Base-by-base conservation (phyloP, 2,113 vertebrate genomes). In the Amazona vittata region DNA sequence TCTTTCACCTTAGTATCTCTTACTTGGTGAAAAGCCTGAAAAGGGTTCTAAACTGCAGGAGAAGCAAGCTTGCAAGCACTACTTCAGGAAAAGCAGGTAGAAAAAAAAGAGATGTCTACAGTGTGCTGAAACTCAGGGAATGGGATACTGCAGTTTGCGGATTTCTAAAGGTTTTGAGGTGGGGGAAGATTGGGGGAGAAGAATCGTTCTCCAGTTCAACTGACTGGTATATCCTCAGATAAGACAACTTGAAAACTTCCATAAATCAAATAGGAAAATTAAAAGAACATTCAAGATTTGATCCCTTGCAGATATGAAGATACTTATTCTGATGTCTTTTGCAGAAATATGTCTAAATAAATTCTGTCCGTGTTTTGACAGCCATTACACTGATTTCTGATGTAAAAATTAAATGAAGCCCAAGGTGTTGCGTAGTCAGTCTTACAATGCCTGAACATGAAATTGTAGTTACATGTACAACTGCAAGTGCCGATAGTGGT, bases 401-500 rank as follows among this genome's bases (percentile, higher is more conserved):
- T 15, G 21, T 12, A 17, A 75, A 67, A 86, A 15, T n/a, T 10
- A 43, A 81, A 65, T 35, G 41, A 55, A 91, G 33, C 12, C 62
- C 53, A 71, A 44, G 19, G 26, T 64, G 26, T 29, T 76, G 35
- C 33, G 50, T 8, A 69, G 17, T 64, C 12, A 17, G 33, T 19
- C 18, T 41, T 37, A 63, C 28, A 74, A 39, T 8, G 19, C 55
- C 43, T 55, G 59, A 70, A 67, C 4, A 29, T 5, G 41, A 53
- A 14, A 64, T 4, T 44, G 21, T 91, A 55, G 10, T 31, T 35
- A 49, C 4, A 68, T 6, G 31, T 37, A 60, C 19, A 70, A 22
- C 3, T 49, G 7, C 59, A 60, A 78, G 50, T 46, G 26, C 47
- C 77, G 39, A 2, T 0, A 46, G 37, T 1, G 1, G 22, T 57